Evolutionary conservation across 92 coral and sea anemone genomes (phyloP), one percentile per base, ranked within the genome.

Genomic region (Actinostola sp.): DNA sequence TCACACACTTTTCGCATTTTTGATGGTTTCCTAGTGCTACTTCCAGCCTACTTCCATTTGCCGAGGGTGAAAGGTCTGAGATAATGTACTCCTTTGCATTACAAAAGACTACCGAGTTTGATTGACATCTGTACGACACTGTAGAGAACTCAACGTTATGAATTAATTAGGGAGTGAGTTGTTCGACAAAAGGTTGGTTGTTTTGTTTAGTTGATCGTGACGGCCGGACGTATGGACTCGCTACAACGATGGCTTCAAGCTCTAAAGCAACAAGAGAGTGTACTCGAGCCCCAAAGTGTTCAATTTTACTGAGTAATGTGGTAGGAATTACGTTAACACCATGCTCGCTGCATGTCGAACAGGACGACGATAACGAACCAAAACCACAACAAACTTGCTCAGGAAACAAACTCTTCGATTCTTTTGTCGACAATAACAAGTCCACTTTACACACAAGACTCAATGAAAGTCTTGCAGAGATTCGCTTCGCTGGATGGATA

Each of bases 401-500:
- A 5, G 89, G 84, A 9, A 78, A 55, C 30, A 75, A 75, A 32
- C 53, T 91, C 31, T 91, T 87, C 80, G 90, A 91, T 62, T 85
- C 92, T 28, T 91, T 91, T 50, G 66, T 84, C 70, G 78, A 75
- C 21, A 87, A 79, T 20, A 91, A 91, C 45, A 76, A 59, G 35
- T 75, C 92, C 45, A 76, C 92, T 2, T 58, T 91, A 73, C 86
- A 79, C 50, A 88, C 97, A 9, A 76, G 97, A 48, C 73, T 91
- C 25, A 84, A 78, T 10, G 97, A 91, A 55, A 91, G 92, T 27
- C 63, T 95, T 51, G 84, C 82, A 19, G 99, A 95, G 26, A 82
- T 95, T 17, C 86, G 89, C 0, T 84, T 91, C 13, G 90, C 87
- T 24, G 97, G 97, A 0, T 95, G 99, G 97, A 82, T 95, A 25